Conservation (phyloP, 2,888 invertebrate species). For the Blastobasis adustella region DNA sequence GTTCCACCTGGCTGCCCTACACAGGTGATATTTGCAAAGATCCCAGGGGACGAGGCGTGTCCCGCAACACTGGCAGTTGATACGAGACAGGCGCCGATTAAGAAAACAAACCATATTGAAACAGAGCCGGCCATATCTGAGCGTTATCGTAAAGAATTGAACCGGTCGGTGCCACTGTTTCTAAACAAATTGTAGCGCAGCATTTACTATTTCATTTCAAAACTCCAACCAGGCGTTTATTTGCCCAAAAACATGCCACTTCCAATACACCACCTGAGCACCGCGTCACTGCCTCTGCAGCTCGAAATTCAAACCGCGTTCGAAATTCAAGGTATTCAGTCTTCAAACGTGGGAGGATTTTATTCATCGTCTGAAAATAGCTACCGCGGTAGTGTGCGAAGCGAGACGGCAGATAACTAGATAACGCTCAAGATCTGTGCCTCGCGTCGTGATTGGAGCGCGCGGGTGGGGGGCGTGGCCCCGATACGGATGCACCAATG, state of each 20-base stretch:
- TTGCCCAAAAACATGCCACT: too few species aligned
- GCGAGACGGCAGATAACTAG: slow-evolving; percentile 73
- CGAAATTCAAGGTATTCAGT: too few species aligned
- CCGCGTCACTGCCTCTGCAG: too few species aligned
- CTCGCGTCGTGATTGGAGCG: slow-evolving; percentile 54
- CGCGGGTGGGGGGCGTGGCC: slow-evolving; percentile 57
- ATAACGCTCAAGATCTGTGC: slow-evolving; percentile 75
- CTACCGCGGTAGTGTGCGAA: slow-evolving; percentile 39
- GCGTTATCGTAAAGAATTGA: slow-evolving; percentile 45
- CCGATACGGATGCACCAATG: slow-evolving; percentile 75
- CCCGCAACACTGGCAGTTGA: slow-evolving; percentile 24
- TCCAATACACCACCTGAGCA: too few species aligned
- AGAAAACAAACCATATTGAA: slow-evolving; percentile 55
- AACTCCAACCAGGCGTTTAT: too few species aligned
- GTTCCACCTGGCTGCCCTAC: slow-evolving; percentile 21
- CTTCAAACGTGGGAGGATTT: slow-evolving; percentile 4
- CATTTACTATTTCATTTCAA: too few species aligned
- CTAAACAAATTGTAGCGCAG: slow-evolving; percentile 9
- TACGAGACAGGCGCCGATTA: slow-evolving; percentile 47
- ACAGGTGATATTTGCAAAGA: slow-evolving; percentile 7
- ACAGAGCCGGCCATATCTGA: slow-evolving; percentile 31
- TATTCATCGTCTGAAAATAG: slow-evolving; percentile 54
- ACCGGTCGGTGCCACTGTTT: slow-evolving; percentile 26
- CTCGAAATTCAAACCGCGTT: too few species aligned
- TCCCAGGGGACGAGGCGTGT: slow-evolving; percentile 19